Conservation (phyloP, 2,888 invertebrate species). For the Drosophila meridiana region DNA sequence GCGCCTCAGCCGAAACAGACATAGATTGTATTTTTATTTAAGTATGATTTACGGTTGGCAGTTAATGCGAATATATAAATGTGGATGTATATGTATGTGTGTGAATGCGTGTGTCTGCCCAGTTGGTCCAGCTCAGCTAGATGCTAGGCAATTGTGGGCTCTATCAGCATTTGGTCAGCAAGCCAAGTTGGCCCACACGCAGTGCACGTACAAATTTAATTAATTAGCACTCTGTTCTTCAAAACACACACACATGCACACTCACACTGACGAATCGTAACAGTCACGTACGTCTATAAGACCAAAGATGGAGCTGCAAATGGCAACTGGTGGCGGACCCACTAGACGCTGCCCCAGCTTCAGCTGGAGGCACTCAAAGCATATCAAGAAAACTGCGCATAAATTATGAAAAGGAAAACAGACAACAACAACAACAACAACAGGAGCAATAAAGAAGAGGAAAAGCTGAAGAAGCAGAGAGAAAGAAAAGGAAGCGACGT, state of each 20-base stretch:
- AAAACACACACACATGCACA: slow-evolving; percentile 46
- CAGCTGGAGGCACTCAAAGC: slow-evolving; percentile 24
- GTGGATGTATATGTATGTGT: background rate
- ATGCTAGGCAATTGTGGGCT: slow-evolving; percentile 40
- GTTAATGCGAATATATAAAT: slow-evolving; percentile 52
- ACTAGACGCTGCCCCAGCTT: slow-evolving; percentile 18
- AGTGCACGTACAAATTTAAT: slow-evolving; percentile 76
- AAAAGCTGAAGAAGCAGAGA: background rate
- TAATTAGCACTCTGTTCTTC: slow-evolving; percentile 77
- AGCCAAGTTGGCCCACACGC: slow-evolving; percentile 53
- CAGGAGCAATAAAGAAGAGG: too few relatives aligned
- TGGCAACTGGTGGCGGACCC: slow-evolving; percentile 41
- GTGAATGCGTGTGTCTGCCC: slow-evolving; percentile 23
- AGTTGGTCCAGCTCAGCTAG: slow-evolving; percentile 22
- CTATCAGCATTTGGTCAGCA: slow-evolving; percentile 73
- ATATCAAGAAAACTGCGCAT: slow-evolving; percentile 68
- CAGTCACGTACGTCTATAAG: slow-evolving; percentile 61
- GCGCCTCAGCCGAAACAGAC: slow-evolving; percentile 21
- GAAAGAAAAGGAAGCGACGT: background rate
- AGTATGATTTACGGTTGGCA: slow-evolving; percentile 71
- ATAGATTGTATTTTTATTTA: slow-evolving; percentile 62
- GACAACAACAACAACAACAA: slow-evolving; percentile 22
- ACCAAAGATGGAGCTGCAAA: slow-evolving; percentile 18
- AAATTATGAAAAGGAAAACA: slow-evolving; percentile 68
- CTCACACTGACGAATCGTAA: slow-evolving; percentile 8